Evolutionary conservation across 2,113 vertebrate species (phyloP).

Genomic region (Sinocyclocheilus grahami): DNA sequence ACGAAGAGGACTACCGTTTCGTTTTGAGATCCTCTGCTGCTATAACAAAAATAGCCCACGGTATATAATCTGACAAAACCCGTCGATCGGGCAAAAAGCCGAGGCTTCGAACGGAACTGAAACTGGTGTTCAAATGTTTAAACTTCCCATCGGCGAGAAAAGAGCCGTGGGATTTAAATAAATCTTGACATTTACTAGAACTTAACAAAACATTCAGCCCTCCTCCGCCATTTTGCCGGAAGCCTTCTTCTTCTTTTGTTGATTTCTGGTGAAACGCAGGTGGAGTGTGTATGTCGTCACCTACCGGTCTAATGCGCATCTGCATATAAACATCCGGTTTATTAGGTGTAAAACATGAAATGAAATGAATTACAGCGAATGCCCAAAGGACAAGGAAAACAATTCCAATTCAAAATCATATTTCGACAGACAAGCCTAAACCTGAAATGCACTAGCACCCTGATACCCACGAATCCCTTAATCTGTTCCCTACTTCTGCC

Average conservation of each 20-base stretch:
- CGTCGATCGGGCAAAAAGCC: not conserved
- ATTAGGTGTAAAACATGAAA: not conserved
- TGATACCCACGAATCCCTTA: not conserved
- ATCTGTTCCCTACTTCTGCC: not conserved
- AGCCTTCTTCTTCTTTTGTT: constrained; percentile 11
- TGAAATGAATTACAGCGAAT: not conserved
- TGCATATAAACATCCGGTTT: not conserved
- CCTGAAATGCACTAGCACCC: not conserved
- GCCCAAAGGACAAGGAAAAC: not conserved
- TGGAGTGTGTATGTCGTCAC: not conserved
- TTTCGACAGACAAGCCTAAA: not conserved
- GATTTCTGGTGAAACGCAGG: not conserved
- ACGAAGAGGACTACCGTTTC: not conserved
- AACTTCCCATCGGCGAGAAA: not conserved
- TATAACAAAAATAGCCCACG: not conserved
- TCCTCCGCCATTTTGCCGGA: not conserved
- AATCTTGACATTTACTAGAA: not conserved
- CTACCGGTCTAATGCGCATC: not conserved
- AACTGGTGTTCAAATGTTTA: not conserved
- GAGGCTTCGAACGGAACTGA: not conserved
- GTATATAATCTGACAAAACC: not conserved
- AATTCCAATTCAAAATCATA: not conserved
- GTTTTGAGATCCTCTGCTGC: not conserved
- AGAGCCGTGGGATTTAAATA: not conserved
- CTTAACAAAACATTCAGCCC: not conserved